A percentile compares a stretch with the other conserved stretches of the same genome.
These are phyloP conservation scores for Upupa epops DNA, from an alignment of 2,113 vertebrate species.

Conservation along the genomic window DNA sequence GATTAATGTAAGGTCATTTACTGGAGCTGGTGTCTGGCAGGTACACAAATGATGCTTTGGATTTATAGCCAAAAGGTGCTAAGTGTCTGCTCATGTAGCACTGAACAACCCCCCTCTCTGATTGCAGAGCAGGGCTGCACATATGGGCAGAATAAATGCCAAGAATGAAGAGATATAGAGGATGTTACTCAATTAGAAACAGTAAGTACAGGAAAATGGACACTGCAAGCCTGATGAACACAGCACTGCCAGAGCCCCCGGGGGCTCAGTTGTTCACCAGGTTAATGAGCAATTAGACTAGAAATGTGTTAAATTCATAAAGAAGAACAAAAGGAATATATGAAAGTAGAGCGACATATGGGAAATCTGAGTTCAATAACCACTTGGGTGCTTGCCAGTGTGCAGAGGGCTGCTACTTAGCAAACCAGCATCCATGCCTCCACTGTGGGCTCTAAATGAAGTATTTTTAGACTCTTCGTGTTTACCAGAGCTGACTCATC, in stretches of 20 bases:
- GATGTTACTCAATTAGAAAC: background rate
- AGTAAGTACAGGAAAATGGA: background rate
- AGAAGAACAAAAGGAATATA: slow-evolving; percentile 39
- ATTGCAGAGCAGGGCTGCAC: background rate
- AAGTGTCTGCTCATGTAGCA: background rate
- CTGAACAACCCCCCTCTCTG: background rate
- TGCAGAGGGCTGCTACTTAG: slow-evolving; percentile 27
- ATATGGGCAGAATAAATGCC: background rate
- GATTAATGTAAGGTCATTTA: slow-evolving; percentile 5
- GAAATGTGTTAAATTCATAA: slow-evolving; percentile 3
- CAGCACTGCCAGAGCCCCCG: background rate
- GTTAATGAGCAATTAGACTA: slow-evolving; percentile 23
- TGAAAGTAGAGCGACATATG: background rate
- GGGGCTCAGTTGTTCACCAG: background rate
- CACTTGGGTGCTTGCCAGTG: slow-evolving; percentile 9
- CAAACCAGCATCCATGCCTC: slow-evolving; percentile 49
- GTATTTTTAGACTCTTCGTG: slow-evolving; percentile 56
- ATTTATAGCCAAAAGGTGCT: background rate
- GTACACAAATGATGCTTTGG: background rate
- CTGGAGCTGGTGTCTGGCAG: background rate
- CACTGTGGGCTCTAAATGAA: slow-evolving; percentile 20
- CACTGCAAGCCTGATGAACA: background rate
- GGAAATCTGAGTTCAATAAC: slow-evolving; percentile 49
- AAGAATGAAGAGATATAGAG: background rate
- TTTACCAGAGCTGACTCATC: slow-evolving; percentile 36